phyloP scores from a whole-genome alignment of 2,113 vertebrate genomes.

The Chionodraco myersi region DNA sequence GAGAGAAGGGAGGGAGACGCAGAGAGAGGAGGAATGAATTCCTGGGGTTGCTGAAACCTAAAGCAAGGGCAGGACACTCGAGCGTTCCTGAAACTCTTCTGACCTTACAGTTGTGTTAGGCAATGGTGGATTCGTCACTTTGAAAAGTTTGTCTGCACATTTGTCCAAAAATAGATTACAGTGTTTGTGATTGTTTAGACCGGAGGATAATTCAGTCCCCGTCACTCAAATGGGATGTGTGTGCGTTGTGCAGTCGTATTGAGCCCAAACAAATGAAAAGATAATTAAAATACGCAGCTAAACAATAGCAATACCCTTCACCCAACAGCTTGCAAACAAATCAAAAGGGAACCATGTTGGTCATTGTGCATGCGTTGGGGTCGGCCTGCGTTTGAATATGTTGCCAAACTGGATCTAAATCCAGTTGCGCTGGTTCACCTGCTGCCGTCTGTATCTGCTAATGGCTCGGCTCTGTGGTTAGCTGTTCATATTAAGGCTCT shows the following conservation, averaged over 20 bases:
- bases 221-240: neutral
- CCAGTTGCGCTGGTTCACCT: slow-evolving; percentile 55
- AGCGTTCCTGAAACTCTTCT: slow-evolving; percentile 29
- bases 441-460: neutral
- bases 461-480: neutral
- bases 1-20: slow-evolving; percentile 29
- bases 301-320: neutral
- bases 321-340: neutral
- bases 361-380: neutral
- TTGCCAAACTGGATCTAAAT: slow-evolving; percentile 31
- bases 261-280: no score
- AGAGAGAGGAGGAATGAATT: slow-evolving; percentile 60
- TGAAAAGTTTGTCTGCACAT: neutral
- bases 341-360: neutral
- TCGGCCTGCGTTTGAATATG: slow-evolving; percentile 4
- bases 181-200: neutral
- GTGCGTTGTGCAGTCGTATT: neutral
- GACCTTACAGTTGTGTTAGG: neutral
- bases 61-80: neutral
- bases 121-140: neutral
- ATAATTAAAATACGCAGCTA: neutral
- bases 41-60: slow-evolving; percentile 55
- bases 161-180: neutral
- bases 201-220: neutral
- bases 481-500: neutral